Base-by-base conservation (phyloP, 2,797 vertebrate genomes). In the Falco peregrinus region DNA sequence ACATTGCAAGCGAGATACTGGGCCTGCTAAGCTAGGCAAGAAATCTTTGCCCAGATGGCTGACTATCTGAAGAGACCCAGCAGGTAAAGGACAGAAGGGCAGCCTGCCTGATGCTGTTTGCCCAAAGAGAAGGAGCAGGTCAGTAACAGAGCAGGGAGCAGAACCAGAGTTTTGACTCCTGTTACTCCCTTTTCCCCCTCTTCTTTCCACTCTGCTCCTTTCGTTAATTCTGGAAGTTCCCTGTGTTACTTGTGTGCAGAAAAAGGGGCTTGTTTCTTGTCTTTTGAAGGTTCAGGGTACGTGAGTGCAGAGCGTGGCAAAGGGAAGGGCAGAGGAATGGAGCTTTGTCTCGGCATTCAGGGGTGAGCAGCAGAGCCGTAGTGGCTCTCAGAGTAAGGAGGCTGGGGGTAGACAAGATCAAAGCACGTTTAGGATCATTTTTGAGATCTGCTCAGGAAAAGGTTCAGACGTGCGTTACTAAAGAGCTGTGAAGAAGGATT, bases 401-500 rank as follows among this genome's bases (percentile, higher is more conserved):
- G 43, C 61, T 28, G 35, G 51, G 69, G 60, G 18, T 7, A 70
- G 78, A 71, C 60, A 39, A 83, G 86, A 93, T 90, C 93, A 91
- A 92, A 94, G 89, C 86, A 43, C 85, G 3, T 73, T 68, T 59
- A 33, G 78, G 85, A 81, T 80, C 5, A 28, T 82, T 89, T 93
- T 85, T 79, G 89, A 63, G 87, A 57, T 77, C 87, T 94, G 95
- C 93, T 88, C 50, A 68, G 95, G 80, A 93, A 81, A 68, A 88
- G 85, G 87, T 81, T 93, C 91, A 81, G 94, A 64, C 15, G 64
- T 71, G 95, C 33, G 15, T 89, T 96, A 83, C 90, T 96, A 80
- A 96, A 94, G 84, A 68, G 92, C 87, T 89, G 84, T 45, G 92
- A 79, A 56, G 77, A 88, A 84, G 93, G 92, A 86, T 97, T 95